Conservation (phyloP, 2,888 invertebrate species). For the Lasioglossum malachurum region DNA sequence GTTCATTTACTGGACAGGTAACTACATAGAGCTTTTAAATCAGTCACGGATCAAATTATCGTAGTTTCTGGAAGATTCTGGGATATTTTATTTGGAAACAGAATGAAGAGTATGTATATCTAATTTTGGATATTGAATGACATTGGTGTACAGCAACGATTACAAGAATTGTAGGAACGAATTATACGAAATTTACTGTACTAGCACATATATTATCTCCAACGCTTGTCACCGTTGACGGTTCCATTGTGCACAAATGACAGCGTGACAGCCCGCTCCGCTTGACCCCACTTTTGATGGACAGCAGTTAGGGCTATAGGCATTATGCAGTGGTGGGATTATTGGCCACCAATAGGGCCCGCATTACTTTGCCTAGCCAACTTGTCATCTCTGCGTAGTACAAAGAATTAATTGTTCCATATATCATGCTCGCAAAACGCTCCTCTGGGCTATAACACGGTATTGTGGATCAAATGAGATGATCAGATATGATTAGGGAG, state of each 20-base stretch:
- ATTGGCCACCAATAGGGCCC: background rate
- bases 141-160: background rate
- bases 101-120: too few species aligned
- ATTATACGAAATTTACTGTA: background rate
- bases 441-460: background rate
- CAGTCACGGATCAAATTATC: too few species aligned
- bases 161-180: background rate
- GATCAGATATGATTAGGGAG: background rate
- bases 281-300: constrained; percentile 6
- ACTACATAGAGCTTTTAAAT: too few species aligned
- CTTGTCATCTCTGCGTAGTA: background rate
- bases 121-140: background rate
- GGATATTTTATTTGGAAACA: too few species aligned
- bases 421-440: background rate
- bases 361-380: background rate
- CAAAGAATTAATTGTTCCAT: background rate
- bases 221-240: background rate
- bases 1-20: too few species aligned
- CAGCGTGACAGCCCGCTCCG: constrained; percentile 1
- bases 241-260: background rate
- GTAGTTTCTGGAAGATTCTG: too few species aligned
- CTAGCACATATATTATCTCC: background rate
- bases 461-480: background rate
- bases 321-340: background rate
- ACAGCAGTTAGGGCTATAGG: background rate